phyloP scores from a whole-genome alignment of 2,113 vertebrate genomes.

The Burhinus oedicnemus region DNA sequence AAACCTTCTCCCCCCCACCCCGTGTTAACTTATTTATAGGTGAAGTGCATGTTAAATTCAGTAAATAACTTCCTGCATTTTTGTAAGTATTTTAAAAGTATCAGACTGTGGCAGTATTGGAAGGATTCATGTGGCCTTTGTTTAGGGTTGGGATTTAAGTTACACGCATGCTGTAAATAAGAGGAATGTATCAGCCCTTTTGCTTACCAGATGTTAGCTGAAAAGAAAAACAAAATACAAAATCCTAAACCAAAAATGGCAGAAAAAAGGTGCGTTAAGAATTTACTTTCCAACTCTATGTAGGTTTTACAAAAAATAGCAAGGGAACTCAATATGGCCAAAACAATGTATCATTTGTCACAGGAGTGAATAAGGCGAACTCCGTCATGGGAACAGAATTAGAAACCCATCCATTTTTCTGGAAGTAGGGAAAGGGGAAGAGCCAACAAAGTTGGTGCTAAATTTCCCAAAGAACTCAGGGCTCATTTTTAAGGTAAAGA shows the following conservation, averaged over 20 bases:
- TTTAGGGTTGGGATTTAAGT: slow-evolving; percentile 66
- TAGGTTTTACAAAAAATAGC: neutral
- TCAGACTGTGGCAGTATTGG: slow-evolving; percentile 26
- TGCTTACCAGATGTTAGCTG: slow-evolving; percentile 84
- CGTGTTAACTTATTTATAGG: slow-evolving; percentile 51
- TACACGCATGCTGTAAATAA: slow-evolving; percentile 61
- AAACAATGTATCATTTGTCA: neutral
- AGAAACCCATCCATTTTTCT: neutral
- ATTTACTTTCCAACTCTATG: neutral
- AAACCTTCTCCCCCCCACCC: rapidly evolving
- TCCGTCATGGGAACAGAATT: neutral
- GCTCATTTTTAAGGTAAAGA: neutral
- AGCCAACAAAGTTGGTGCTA: neutral
- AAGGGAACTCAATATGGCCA: neutral
- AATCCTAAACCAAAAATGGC: neutral
- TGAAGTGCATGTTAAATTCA: slow-evolving; percentile 11
- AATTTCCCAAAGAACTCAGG: neutral
- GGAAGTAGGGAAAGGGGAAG: neutral
- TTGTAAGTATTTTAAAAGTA: slow-evolving; percentile 32
- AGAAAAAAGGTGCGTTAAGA: slow-evolving; percentile 26
- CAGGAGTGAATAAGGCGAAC: neutral
- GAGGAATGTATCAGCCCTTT: slow-evolving; percentile 56
- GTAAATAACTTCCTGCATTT: slow-evolving; percentile 45
- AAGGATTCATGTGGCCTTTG: slow-evolving; percentile 63
- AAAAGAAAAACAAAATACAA: slow-evolving; percentile 16